These are phyloP conservation scores for Telmatherina bonti DNA, from an alignment of 2,797 vertebrate genomes.

Conservation along the genomic window DNA sequence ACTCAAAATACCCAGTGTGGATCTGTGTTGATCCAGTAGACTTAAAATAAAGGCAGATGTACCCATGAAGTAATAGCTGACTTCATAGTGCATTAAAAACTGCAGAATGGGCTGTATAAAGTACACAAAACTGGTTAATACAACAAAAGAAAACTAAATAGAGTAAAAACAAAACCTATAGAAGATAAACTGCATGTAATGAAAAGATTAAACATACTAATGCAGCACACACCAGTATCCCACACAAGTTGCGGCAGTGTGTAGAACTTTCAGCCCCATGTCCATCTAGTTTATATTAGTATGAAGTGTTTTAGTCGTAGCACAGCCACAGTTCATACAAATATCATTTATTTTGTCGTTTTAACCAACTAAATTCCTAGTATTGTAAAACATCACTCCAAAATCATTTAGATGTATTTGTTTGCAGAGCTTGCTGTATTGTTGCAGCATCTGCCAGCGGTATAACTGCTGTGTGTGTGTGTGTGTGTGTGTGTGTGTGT, in stretches of 20 bases:
- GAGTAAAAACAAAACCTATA: slow-evolving; percentile 38
- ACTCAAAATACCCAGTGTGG: slow-evolving; percentile 3
- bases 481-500: too few relatives aligned
- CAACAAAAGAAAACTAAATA: slow-evolving; percentile 61
- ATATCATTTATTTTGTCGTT: slow-evolving; percentile 1
- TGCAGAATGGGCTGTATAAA: slow-evolving; percentile 30
- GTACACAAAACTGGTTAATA: slow-evolving; percentile 59
- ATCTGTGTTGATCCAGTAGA: slow-evolving; percentile 19
- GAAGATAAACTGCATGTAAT: slow-evolving; percentile 31
- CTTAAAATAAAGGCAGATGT: slow-evolving; percentile 17
- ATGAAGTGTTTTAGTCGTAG: slow-evolving; percentile 6
- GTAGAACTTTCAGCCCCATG: slow-evolving; percentile 11
- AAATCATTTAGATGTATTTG: slow-evolving; percentile 20
- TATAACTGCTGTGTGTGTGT: neutral
- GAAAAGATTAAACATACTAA: slow-evolving; percentile 35
- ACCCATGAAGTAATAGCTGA: slow-evolving; percentile 3
- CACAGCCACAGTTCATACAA: slow-evolving; percentile 10
- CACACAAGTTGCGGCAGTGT: slow-evolving; percentile 12
- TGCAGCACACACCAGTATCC: slow-evolving; percentile 17
- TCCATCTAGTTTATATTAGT: slow-evolving; percentile 20
- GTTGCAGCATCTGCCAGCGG: slow-evolving; percentile 9
- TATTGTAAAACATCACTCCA: slow-evolving; percentile 7
- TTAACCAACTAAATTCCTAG: neutral
- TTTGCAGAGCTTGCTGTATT: slow-evolving; percentile 18
- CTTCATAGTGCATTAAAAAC: slow-evolving; percentile 19